Conservation (phyloP, 2,113 vertebrate genomes). For the Podarcis raffonei region DNA sequence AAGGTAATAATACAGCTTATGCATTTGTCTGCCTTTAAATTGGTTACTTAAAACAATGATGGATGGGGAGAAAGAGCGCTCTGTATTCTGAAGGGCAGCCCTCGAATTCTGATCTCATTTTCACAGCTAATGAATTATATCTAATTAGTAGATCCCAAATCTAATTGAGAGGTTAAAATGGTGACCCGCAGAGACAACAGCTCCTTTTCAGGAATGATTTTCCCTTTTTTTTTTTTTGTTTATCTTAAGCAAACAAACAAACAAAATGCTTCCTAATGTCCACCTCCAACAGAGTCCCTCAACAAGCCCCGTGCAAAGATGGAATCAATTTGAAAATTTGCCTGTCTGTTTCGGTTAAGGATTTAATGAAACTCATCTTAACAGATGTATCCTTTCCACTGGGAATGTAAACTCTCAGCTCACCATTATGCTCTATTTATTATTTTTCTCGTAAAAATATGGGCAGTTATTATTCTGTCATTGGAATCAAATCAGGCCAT, state of each 20-base stretch:
- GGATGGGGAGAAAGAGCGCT: constrained; percentile 89
- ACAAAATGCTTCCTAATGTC: constrained; percentile 35
- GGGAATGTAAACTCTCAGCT: constrained; percentile 67
- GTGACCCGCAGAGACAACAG: constrained; percentile 82
- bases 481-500: constrained; percentile 35
- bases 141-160: constrained; percentile 95
- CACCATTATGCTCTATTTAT: constrained; percentile 39
- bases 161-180: constrained; percentile 92
- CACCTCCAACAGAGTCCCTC: constrained; percentile 30
- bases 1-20: constrained; percentile 96
- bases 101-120: constrained; percentile 95
- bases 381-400: constrained; percentile 65
- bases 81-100: constrained; percentile 91
- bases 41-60: constrained; percentile 99
- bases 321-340: constrained; percentile 65
- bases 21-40: constrained; percentile 95
- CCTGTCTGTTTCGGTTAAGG: constrained; percentile 55
- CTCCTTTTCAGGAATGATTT: constrained; percentile 26
- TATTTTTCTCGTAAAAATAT: constrained; percentile 57
- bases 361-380: constrained; percentile 68
- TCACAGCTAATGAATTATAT: constrained; percentile 99
- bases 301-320: constrained; percentile 39
- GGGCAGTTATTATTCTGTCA: constrained; percentile 29
- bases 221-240: constrained; percentile 54
- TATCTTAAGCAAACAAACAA: constrained; percentile 34